phyloP scores from a whole-genome alignment of 2,113 vertebrate genomes.

The Microcebus lehilahytsara region DNA sequence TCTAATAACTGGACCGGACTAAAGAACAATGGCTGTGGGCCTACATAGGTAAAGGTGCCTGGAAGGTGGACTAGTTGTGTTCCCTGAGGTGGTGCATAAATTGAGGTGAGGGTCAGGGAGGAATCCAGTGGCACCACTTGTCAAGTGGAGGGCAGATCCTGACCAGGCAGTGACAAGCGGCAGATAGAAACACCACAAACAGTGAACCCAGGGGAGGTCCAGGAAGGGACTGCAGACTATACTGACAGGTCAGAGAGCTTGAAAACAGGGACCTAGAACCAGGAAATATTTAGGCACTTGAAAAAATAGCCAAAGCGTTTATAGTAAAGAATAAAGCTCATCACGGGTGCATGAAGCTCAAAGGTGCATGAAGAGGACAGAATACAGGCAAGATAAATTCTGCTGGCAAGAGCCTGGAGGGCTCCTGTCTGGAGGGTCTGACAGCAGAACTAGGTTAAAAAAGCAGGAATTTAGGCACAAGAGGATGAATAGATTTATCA shows the following conservation, averaged over 20 bases:
- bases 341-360: not conserved
- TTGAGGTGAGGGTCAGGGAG: no score
- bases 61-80: no score
- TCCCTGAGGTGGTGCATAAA: not conserved
- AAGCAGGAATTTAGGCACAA: not conserved
- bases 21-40: not conserved
- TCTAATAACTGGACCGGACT: not conserved
- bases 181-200: not conserved
- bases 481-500: not conserved
- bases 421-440: fast-evolving
- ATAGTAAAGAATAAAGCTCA: not conserved
- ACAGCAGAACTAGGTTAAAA: not conserved
- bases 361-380: not conserved
- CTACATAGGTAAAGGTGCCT: not conserved
- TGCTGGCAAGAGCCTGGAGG: not conserved
- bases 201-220: not conserved
- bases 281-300: not conserved
- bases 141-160: not conserved
- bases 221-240: not conserved
- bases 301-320: not conserved
- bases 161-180: not conserved
- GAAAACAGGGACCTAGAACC: not conserved
- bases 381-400: not conserved
- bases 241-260: not conserved
- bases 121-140: not conserved